Evolutionary conservation across 2,113 vertebrate species (phyloP), one percentile per base, ranked within the genome.

Genomic region (Ammodramus savannarum): DNA sequence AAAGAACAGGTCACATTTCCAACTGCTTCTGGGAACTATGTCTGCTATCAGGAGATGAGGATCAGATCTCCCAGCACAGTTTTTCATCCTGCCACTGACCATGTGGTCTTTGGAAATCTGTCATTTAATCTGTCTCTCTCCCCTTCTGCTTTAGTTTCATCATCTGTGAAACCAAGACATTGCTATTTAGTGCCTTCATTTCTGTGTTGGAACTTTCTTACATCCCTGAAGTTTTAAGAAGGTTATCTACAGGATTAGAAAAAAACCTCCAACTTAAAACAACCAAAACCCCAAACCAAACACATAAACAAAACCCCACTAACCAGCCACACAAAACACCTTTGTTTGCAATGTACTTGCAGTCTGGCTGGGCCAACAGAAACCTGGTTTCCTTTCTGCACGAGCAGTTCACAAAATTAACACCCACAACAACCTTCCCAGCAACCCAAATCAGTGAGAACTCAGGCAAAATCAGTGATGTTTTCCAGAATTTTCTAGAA

Each of bases 1-100:
- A 81, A 89, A 74, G 87, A 95, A 88, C 72, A 71, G 91, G 93
- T 96, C 90, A 78, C 92, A 90, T 95, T 96, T 96, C 93, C 90
- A 96, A 58, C 87, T 93, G 90, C 90, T 96, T 91, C 93, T 96
- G 95, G 90, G 91, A 96, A 90, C 52, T 82, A 22, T 82, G 82
- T 90, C 89, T 93, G 87, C 85, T 88, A 59, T 85, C 6, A 0
- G 87, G 87, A 77, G 91, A 83, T 59, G 63, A 83, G 91, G 94
- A 93, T 96, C 94, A 84, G 91, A 85, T 93, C 89, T 95, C 93
- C 9, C 6, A 29, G 71, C 1, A 25, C 49, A 79, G 58, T 76
- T 95, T 92, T 95, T 95, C 78, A 91, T 87, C 78, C 63, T 77
- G 91, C 74, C 93, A 83, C 71, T 79, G 80, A 65, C 73, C 80